A percentile compares a stretch with the other conserved stretches of the same genome.
These are phyloP conservation scores for Anniella stebbinsi DNA, from an alignment of 2,797 vertebrate genomes.

Conservation along the genomic window DNA sequence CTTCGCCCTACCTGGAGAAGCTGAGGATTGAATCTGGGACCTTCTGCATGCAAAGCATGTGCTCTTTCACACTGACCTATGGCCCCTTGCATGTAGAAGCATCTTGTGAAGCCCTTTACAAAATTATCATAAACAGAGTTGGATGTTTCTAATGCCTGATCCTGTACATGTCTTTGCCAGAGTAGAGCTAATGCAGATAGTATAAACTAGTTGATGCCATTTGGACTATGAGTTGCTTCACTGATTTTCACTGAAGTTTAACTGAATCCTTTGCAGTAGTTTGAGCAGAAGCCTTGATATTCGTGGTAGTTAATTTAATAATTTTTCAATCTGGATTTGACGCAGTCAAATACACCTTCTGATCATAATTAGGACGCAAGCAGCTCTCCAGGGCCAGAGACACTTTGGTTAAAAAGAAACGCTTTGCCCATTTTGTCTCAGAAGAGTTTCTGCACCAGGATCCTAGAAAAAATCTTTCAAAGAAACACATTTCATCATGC, in stretches of 20 bases:
- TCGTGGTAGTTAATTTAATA: constrained; percentile 61
- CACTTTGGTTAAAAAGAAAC: constrained; percentile 65
- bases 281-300: constrained; percentile 12
- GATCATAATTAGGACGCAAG: constrained; percentile 46
- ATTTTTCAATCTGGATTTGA: constrained; percentile 48
- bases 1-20: too few relatives aligned
- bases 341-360: constrained; percentile 62
- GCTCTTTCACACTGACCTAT: too few relatives aligned
- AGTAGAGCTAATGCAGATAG: neutral
- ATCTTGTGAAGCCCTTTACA: neutral
- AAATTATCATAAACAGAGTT: neutral
- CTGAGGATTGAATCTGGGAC: too few relatives aligned
- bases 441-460: constrained; percentile 60
- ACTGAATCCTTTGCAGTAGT: constrained; percentile 43
- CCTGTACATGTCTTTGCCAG: neutral
- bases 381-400: constrained; percentile 38
- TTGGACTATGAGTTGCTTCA: constrained; percentile 23
- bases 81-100: too few relatives aligned
- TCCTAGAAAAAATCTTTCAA: constrained; percentile 69
- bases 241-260: constrained; percentile 1
- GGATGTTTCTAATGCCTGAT: neutral
- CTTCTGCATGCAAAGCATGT: too few relatives aligned
- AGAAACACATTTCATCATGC: constrained; percentile 58
- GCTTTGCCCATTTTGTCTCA: constrained; percentile 62
- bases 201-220: constrained; percentile 40